Evolutionary conservation across 2,888 invertebrate species (phyloP).

Genomic region (Apotomis capreana): DNA sequence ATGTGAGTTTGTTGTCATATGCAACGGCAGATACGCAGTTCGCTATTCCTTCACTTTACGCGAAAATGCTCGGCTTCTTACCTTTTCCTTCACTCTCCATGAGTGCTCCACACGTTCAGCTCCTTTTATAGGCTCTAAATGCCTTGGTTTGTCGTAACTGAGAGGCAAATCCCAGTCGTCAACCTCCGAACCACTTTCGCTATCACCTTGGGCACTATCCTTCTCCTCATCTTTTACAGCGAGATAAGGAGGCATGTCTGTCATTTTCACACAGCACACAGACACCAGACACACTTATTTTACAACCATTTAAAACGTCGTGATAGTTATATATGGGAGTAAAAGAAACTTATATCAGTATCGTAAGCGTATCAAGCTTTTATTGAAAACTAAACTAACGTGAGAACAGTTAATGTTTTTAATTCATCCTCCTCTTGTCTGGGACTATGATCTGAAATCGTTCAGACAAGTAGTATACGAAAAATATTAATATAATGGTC

Average conservation of each 20-base stretch:
- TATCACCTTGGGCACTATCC: conserved; percentile 71
- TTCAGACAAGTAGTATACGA: conserved; percentile 3
- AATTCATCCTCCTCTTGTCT: conserved; percentile 21
- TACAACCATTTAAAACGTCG: conserved; percentile 70
- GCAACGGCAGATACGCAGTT: conserved; percentile 59
- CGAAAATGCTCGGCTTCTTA: conserved; percentile 61
- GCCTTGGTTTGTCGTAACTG: conserved; percentile 88
- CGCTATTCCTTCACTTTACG: conserved; percentile 45
- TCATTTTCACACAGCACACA: conserved; percentile 73
- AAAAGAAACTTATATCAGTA: conserved; percentile 18
- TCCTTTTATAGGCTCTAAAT: conserved; percentile 75
- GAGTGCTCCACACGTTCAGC: conserved; percentile 89
- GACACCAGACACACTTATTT: conserved; percentile 34
- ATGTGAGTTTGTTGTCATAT: conserved; percentile 78
- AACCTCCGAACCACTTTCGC: conserved; percentile 72
- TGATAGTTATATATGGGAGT: conserved; percentile 53
- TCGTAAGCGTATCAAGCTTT: conserved; percentile 12
- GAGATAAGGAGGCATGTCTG: conserved; percentile 82
- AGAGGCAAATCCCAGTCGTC: conserved; percentile 88
- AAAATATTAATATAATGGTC: not conserved
- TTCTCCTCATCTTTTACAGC: conserved; percentile 75
- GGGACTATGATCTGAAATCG: not conserved
- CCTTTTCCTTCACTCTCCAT: conserved; percentile 97
- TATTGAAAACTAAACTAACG: conserved; percentile 38
- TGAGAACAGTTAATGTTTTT: conserved; percentile 33